Conservation (phyloP, 2,113 vertebrate genomes). For the Stigmatopora nigra region DNA sequence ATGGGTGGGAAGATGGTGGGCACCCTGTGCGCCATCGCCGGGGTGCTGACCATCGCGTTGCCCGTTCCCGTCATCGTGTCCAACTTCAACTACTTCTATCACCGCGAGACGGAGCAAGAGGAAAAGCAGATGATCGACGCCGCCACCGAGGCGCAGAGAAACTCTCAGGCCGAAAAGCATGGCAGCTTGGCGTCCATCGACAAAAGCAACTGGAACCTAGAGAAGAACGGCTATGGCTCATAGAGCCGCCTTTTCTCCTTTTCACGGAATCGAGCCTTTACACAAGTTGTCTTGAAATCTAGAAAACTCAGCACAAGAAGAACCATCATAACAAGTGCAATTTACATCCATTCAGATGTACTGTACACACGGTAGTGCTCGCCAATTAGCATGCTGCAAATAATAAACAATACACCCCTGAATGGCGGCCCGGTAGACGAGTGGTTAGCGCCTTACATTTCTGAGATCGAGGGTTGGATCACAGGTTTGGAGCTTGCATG, state of each 20-base stretch:
- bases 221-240: slow-evolving; percentile 74
- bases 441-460: too few species aligned
- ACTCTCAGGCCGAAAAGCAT: slow-evolving; percentile 58
- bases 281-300: slow-evolving; percentile 54
- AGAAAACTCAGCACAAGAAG: slow-evolving; percentile 34
- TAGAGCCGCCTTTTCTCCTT: slow-evolving; percentile 18
- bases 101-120: slow-evolving; percentile 87
- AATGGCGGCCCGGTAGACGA: too few species aligned
- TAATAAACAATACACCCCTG: too few species aligned
- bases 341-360: not conserved
- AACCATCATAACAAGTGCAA: slow-evolving; percentile 9
- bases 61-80: slow-evolving; percentile 97
- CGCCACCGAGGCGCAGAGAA: slow-evolving; percentile 73
- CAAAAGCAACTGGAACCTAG: slow-evolving; percentile 76
- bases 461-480: too few species aligned
- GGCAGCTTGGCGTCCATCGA: slow-evolving; percentile 82
- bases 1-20: slow-evolving; percentile 94
- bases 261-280: slow-evolving; percentile 50
- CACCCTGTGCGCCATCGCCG: slow-evolving; percentile 91
- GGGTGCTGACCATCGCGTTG: slow-evolving; percentile 91
- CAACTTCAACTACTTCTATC: slow-evolving; percentile 99
- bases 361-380: too few species aligned
- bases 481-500: too few species aligned
- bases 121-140: slow-evolving; percentile 79
- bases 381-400: too few species aligned